These are phyloP conservation scores for Xylocampa areola DNA, from an alignment of 2,888 invertebrate genomes.

Conservation along the genomic window DNA sequence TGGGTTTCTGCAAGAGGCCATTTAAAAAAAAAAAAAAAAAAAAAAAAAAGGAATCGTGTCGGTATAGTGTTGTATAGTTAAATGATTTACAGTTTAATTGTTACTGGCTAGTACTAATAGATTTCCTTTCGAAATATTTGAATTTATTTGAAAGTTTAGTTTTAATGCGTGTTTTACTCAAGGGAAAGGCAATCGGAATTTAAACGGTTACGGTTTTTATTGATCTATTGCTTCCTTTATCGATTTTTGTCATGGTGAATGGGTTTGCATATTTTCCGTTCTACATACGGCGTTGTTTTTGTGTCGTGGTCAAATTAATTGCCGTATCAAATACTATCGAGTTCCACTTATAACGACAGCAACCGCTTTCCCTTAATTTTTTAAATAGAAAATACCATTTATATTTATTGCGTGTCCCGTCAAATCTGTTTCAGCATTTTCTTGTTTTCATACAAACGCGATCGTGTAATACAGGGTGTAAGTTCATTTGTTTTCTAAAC, in stretches of 20 bases:
- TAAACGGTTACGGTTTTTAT: slow-evolving; percentile 1
- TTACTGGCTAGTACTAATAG: slow-evolving; percentile 34
- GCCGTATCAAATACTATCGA: too few relatives aligned
- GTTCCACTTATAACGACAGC: too few relatives aligned
- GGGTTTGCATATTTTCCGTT: slow-evolving; percentile 30
- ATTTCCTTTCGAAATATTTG: slow-evolving; percentile 34
- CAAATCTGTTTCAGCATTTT: slow-evolving; percentile 8
- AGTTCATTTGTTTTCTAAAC: slow-evolving; percentile 65
- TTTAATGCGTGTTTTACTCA: slow-evolving; percentile 9
- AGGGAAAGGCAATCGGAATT: slow-evolving; percentile 10
- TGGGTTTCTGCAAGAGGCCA: too few relatives aligned
- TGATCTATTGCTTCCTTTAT: slow-evolving; percentile 28
- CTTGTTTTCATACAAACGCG: slow-evolving; percentile 8
- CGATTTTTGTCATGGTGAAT: slow-evolving; percentile 11
- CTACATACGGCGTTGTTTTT: slow-evolving; percentile 8
- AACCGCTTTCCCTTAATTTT: too few relatives aligned
- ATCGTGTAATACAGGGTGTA: slow-evolving; percentile 46
- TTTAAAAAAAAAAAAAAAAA: too few relatives aligned
- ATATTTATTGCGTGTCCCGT: slow-evolving; percentile 40
- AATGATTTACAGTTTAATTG: slow-evolving; percentile 57
- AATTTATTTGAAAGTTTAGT: slow-evolving; percentile 23
- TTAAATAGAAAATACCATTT: not conserved
- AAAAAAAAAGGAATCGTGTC: slow-evolving; percentile 53
- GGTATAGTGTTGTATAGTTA: slow-evolving; percentile 31
- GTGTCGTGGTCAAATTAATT: slow-evolving; percentile 1